These are phyloP conservation scores for Allobates femoralis DNA, from an alignment of 2,797 vertebrate species.

Conservation along the genomic window DNA sequence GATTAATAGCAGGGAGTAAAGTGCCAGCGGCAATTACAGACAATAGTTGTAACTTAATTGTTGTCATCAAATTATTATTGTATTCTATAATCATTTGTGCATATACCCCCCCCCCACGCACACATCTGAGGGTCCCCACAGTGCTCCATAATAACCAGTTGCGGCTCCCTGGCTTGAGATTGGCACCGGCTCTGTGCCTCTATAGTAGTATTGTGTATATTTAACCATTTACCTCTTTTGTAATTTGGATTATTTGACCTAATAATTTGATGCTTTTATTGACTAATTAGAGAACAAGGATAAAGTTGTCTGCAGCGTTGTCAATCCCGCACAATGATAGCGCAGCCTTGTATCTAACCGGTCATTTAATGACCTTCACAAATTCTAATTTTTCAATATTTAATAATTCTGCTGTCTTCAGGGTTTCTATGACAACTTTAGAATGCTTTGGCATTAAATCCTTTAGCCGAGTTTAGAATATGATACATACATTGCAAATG, in stretches of 20 bases:
- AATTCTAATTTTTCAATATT: not conserved
- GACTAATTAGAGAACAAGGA: constrained; percentile 9
- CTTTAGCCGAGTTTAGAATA: not conserved
- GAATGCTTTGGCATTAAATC: not conserved
- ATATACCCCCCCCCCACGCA: not conserved
- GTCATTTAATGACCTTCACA: constrained; percentile 50
- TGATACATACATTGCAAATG: not conserved
- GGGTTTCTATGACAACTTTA: constrained; percentile 41
- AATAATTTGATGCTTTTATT: constrained; percentile 9
- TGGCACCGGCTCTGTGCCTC: not conserved
- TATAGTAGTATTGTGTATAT: not conserved
- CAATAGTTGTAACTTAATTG: not conserved
- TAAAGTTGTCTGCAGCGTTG: constrained; percentile 5
- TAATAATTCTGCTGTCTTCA: too few relatives aligned
- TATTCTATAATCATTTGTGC: not conserved
- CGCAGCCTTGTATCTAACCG: constrained; percentile 25
- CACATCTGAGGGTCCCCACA: not conserved
- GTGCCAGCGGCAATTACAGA: not conserved
- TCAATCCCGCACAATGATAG: constrained; percentile 32
- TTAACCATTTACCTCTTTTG: not conserved
- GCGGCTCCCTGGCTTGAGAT: not conserved
- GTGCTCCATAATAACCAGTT: not conserved
- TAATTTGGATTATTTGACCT: constrained; percentile 1
- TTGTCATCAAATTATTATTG: constrained; percentile 4
- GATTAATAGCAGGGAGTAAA: not conserved